Evolutionary conservation across 2,113 vertebrate species (phyloP).

Genomic region (Macquaria ambigua): DNA sequence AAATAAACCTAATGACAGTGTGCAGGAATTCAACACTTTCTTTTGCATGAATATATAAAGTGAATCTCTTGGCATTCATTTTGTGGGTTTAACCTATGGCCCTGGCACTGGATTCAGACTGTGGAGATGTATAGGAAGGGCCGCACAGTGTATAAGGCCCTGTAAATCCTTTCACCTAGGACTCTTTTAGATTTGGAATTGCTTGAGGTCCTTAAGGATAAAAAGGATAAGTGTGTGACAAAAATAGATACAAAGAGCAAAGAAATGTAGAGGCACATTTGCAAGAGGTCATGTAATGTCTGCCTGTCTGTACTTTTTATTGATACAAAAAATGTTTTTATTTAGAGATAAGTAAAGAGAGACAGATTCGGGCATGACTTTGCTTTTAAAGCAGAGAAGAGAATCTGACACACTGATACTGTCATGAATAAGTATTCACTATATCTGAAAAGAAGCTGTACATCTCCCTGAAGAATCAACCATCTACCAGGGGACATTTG

Average conservation of each 20-base stretch:
- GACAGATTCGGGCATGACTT: not conserved
- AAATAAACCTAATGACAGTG: not conserved
- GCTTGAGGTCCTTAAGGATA: slow-evolving; percentile 27
- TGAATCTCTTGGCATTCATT: not conserved
- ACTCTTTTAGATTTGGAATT: slow-evolving; percentile 56
- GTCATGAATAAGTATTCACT: not conserved
- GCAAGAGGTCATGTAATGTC: slow-evolving; percentile 14
- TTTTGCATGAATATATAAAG: not conserved
- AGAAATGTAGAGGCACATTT: slow-evolving; percentile 2
- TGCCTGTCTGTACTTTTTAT: not conserved
- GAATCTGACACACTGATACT: not conserved
- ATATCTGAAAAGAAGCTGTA: not conserved
- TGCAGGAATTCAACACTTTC: not conserved
- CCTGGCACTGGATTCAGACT: not conserved
- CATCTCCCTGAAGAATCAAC: not conserved
- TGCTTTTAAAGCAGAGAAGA: not conserved
- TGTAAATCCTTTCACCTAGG: slow-evolving; percentile 39
- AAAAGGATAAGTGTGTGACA: slow-evolving; percentile 35
- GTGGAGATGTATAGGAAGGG: not conserved
- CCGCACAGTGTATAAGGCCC: not conserved
- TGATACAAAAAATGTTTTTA: not conserved
- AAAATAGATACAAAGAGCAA: slow-evolving; percentile 41
- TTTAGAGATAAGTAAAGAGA: not conserved
- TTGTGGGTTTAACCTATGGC: not conserved
- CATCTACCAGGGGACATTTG: not conserved